Evolutionary conservation across 2,797 vertebrate species (phyloP).

Genomic region (Malurus splendens): DNA sequence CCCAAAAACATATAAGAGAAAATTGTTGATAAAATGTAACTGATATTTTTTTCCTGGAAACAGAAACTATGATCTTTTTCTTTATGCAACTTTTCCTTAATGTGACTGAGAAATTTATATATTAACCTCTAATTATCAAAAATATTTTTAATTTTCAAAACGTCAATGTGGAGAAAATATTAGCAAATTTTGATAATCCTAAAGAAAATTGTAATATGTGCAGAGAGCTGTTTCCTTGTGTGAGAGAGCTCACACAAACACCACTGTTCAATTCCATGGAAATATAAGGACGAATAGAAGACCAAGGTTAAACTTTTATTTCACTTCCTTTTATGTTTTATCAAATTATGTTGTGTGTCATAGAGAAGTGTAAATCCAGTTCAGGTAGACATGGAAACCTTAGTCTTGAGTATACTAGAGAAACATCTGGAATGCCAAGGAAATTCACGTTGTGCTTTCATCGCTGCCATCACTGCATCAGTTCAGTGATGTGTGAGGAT

Average conservation of each 20-base stretch:
- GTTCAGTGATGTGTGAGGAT: background rate
- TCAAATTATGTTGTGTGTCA: fast-evolving
- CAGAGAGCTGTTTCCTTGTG: background rate
- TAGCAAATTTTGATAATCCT: background rate
- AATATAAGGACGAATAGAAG: background rate
- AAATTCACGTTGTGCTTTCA: fast-evolving
- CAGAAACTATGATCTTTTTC: background rate
- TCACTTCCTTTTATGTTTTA: background rate
- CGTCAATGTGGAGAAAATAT: background rate
- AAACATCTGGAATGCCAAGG: background rate
- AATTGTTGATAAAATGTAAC: background rate
- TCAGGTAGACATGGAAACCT: background rate
- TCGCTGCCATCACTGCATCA: background rate
- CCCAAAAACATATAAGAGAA: background rate
- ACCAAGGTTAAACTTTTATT: background rate
- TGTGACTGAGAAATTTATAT: background rate
- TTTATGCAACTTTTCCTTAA: background rate
- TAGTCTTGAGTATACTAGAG: background rate
- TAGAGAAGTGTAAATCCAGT: background rate
- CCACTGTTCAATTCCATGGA: background rate
- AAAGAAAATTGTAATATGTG: background rate
- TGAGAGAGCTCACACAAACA: background rate
- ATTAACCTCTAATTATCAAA: background rate
- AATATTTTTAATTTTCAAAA: background rate
- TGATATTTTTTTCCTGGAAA: background rate